Evolutionary conservation across 1,140 invertebrate genomes (phyloP).

Genomic region (Babylonia areolata): DNA sequence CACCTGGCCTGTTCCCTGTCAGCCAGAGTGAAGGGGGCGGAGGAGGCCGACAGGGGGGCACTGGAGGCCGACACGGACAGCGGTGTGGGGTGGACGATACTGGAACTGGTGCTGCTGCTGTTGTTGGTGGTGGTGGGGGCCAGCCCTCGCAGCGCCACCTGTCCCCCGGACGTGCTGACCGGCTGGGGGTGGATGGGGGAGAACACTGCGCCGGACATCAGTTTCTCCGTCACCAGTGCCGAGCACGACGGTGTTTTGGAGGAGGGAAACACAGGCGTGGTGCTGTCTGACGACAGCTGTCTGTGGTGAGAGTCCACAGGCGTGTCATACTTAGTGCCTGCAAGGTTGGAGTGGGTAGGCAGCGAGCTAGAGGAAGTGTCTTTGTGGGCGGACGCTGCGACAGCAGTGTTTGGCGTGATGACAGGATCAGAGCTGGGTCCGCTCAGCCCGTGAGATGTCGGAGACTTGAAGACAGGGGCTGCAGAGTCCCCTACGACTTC

Average conservation of each 20-base stretch:
- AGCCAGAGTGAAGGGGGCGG: background rate
- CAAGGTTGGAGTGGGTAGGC: background rate
- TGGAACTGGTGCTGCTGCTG: background rate
- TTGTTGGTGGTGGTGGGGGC: background rate
- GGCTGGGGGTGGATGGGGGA: slow-evolving; percentile 71
- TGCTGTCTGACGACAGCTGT: background rate
- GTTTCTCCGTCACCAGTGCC: slow-evolving; percentile 50
- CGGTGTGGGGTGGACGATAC: slow-evolving; percentile 45
- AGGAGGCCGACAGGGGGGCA: background rate
- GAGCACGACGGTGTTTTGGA: background rate
- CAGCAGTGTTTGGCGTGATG: background rate
- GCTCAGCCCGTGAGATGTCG: background rate
- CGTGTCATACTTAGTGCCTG: background rate
- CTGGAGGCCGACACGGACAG: slow-evolving; percentile 22
- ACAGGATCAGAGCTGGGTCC: slow-evolving; percentile 2
- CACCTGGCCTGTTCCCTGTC: slow-evolving; percentile 31
- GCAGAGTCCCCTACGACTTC: background rate
- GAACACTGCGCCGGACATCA: slow-evolving; percentile 59
- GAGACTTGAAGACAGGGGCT: background rate
- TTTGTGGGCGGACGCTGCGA: background rate
- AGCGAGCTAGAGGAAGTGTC: background rate
- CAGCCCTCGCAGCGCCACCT: background rate
- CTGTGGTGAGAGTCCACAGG: background rate
- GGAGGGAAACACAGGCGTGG: background rate
- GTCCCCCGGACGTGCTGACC: slow-evolving; percentile 50